Conservation (phyloP, 2,797 vertebrate genomes). For the Moxostoma hubbsi region DNA sequence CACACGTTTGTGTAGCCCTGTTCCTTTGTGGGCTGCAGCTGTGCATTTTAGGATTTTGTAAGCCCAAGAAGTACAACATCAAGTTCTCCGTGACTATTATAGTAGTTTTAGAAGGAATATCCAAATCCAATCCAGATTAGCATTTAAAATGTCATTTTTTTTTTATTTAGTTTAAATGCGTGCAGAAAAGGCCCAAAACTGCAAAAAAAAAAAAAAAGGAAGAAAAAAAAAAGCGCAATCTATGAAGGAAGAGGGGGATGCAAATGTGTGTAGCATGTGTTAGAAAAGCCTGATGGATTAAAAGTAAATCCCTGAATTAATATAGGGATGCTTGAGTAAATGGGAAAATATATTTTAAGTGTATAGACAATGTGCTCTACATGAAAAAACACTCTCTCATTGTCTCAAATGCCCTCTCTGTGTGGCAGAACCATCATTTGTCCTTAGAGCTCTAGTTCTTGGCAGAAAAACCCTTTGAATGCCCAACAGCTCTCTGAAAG, state of each 20-base stretch:
- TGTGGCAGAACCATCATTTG: not conserved
- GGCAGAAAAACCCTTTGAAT: not conserved
- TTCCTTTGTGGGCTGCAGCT: not conserved
- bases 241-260: constrained; percentile 21
- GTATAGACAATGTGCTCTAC: not conserved
- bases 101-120: too few species aligned
- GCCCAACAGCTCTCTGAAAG: not conserved
- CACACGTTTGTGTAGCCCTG: not conserved
- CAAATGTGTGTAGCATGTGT: constrained; percentile 39
- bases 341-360: constrained; percentile 22
- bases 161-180: too few species aligned
- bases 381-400: not conserved
- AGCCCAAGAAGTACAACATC: not conserved
- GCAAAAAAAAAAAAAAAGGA: not conserved
- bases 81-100: too few species aligned
- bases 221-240: not conserved
- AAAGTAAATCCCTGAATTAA: constrained; percentile 40
- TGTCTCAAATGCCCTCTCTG: not conserved
- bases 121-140: not conserved
- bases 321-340: constrained; percentile 31
- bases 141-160: not conserved
- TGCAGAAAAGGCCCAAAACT: too few species aligned
- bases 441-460: not conserved
- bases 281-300: constrained; percentile 43
- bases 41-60: not conserved